These are phyloP conservation scores for Pardalotus punctatus DNA, from an alignment of 2,113 vertebrate genomes.

Conservation along the genomic window DNA sequence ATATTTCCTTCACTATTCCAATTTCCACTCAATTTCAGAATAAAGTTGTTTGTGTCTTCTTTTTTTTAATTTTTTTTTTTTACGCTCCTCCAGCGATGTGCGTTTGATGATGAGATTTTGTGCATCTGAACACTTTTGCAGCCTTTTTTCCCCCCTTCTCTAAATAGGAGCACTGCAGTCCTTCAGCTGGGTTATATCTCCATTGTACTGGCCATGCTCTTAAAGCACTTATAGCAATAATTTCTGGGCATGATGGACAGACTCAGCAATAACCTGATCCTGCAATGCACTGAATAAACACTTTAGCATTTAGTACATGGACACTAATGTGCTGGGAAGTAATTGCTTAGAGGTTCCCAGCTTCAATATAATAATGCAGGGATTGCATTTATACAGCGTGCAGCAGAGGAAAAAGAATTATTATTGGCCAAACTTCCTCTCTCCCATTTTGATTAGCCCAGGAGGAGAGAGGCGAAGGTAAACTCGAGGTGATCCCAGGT, in stretches of 20 bases:
- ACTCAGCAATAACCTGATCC: slow-evolving; percentile 69
- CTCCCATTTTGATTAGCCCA: slow-evolving; percentile 38
- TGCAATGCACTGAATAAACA: slow-evolving; percentile 70
- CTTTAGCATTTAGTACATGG: slow-evolving; percentile 69
- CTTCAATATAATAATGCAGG: slow-evolving; percentile 62
- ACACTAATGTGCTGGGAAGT: slow-evolving; percentile 63
- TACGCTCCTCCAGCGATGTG: not conserved
- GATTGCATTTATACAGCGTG: slow-evolving; percentile 48
- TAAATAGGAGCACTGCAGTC: not conserved
- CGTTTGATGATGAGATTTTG: slow-evolving; percentile 16
- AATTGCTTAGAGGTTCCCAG: slow-evolving; percentile 70
- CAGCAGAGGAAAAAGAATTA: not conserved
- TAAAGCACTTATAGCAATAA: slow-evolving; percentile 60
- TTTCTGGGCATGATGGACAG: slow-evolving; percentile 68
- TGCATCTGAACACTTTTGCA: slow-evolving; percentile 1
- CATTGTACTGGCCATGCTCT: slow-evolving; percentile 28
- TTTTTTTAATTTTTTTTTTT: not conserved
- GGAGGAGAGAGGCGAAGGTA: not conserved
- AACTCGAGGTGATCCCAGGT: not conserved
- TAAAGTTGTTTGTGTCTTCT: not conserved
- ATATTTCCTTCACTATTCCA: slow-evolving; percentile 22
- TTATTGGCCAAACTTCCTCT: slow-evolving; percentile 3
- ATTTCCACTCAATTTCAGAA: slow-evolving; percentile 50
- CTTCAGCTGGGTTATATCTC: not conserved
- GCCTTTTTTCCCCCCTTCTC: not conserved